Conservation (phyloP, 2,888 invertebrate species). For the Rapana venosa region DNA sequence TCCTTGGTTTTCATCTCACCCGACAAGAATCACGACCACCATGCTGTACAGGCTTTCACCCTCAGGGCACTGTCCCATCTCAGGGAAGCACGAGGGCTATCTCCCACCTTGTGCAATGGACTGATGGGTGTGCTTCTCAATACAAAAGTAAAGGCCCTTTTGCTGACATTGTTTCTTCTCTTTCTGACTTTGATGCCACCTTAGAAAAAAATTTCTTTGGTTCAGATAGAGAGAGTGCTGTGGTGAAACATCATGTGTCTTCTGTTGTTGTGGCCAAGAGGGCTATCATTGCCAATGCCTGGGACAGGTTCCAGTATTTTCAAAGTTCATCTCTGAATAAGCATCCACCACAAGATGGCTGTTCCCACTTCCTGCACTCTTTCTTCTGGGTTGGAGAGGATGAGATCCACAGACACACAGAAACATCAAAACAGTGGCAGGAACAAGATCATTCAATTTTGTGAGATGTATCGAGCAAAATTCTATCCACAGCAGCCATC, state of each 20-base stretch:
- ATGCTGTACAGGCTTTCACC: slow-evolving; percentile 10
- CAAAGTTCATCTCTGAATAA: not conserved
- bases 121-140: no score
- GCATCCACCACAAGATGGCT: not conserved
- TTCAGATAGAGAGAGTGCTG: not conserved
- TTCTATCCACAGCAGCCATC: not conserved
- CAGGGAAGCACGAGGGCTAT: no score
- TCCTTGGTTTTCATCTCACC: slow-evolving; percentile 12
- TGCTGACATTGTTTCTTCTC: slow-evolving; percentile 2
- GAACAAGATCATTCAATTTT: slow-evolving; percentile 10
- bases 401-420: not conserved
- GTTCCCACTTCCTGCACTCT: not conserved
- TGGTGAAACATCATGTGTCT: no score
- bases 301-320: no score
- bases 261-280: no score
- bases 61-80: no score
- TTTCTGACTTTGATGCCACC: not conserved
- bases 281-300: no score
- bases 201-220: slow-evolving; percentile 14
- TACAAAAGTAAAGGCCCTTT: no score
- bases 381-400: no score
- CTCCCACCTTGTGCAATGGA: no score
- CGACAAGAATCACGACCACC: slow-evolving; percentile 16
- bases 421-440: not conserved
- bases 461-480: slow-evolving; percentile 13